Percentiles rank a stretch among this genome's conserved stretches.
Conservation (phyloP, 2,797 vertebrate species). For the Phrynocephalus forsythii region DNA sequence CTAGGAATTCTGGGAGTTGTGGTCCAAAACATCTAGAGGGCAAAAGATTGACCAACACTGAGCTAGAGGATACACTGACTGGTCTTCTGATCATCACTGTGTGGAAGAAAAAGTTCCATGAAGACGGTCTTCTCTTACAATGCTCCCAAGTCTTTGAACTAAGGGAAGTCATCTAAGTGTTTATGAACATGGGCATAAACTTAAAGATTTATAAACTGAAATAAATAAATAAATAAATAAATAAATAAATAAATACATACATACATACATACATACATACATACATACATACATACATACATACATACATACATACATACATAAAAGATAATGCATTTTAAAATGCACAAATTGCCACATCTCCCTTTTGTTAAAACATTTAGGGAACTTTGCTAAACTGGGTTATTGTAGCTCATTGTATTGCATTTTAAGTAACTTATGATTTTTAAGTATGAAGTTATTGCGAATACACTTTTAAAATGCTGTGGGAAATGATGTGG, state of each 20-base stretch:
- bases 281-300: too few relatives aligned
- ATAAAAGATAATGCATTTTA: conserved; percentile 34
- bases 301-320: too few relatives aligned
- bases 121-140: too few relatives aligned
- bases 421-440: conserved; percentile 44
- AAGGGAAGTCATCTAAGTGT: not conserved
- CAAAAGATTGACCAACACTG: too few relatives aligned
- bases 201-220: not conserved
- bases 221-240: too few relatives aligned
- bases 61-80: not conserved
- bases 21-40: too few relatives aligned
- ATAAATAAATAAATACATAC: too few relatives aligned
- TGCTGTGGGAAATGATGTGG: conserved; percentile 66
- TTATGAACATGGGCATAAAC: not conserved
- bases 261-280: too few relatives aligned
- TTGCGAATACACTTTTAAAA: conserved; percentile 61
- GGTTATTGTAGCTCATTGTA: conserved; percentile 57
- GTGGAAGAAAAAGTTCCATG: not conserved
- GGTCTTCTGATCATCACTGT: not conserved
- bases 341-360: conserved; percentile 29
- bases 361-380: conserved; percentile 47
- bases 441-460: conserved; percentile 62
- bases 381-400: conserved; percentile 44
- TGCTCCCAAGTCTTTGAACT: not conserved
- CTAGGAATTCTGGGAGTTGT: too few relatives aligned